Evolutionary conservation across 2,113 vertebrate species (phyloP).

Genomic region (Nesogale talazaci): DNA sequence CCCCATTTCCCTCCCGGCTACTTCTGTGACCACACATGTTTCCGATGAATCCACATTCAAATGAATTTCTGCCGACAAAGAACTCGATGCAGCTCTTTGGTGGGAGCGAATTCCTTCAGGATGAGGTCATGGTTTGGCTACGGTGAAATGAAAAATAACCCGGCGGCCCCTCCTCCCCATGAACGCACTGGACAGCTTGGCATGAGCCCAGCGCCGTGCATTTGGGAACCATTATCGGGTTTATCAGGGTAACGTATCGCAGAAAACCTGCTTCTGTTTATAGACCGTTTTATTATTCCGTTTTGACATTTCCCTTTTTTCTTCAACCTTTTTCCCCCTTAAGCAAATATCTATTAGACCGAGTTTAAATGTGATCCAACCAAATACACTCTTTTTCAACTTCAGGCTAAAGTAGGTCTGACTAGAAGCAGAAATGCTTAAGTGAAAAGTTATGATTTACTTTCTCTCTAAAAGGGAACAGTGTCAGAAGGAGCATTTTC

Average conservation of each 20-base stretch:
- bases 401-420: slow-evolving; percentile 80
- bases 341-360: slow-evolving; percentile 87
- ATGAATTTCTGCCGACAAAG: slow-evolving; percentile 92
- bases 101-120: slow-evolving; percentile 87
- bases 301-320: slow-evolving; percentile 90
- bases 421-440: slow-evolving; percentile 80
- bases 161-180: slow-evolving; percentile 74
- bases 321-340: slow-evolving; percentile 83
- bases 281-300: slow-evolving; percentile 88
- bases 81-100: slow-evolving; percentile 90
- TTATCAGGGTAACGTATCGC: slow-evolving; percentile 87
- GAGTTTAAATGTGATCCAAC: slow-evolving; percentile 86
- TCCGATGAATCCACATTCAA: slow-evolving; percentile 91
- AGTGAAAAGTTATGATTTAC: slow-evolving; percentile 82
- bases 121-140: slow-evolving; percentile 89
- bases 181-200: slow-evolving; percentile 79
- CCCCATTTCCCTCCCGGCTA: slow-evolving; percentile 81
- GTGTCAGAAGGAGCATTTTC: slow-evolving; percentile 73
- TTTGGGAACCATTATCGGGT: slow-evolving; percentile 91
- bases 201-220: slow-evolving; percentile 85
- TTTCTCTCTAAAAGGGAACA: slow-evolving; percentile 79
- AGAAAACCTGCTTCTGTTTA: slow-evolving; percentile 91
- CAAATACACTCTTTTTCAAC: slow-evolving; percentile 76
- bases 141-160: slow-evolving; percentile 90
- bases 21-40: slow-evolving; percentile 89